phyloP scores from a whole-genome alignment of 2,888 invertebrate species.

The Leucophenga montana region DNA sequence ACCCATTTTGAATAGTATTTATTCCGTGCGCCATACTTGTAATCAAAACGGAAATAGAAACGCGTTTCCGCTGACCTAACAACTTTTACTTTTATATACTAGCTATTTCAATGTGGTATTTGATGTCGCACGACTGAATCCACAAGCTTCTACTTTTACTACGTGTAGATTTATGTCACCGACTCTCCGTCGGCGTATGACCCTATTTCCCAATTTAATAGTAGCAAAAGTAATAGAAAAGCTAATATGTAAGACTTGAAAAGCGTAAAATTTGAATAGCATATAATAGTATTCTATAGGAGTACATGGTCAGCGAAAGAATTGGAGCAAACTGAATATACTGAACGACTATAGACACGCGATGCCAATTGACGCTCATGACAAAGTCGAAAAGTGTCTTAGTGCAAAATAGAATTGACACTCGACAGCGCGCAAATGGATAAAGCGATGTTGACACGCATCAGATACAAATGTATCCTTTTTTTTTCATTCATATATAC shows the following conservation, averaged over 20 bases:
- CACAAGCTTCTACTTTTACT: too few relatives aligned
- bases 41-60: conserved; percentile 56
- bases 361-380: neutral
- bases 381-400: conserved; percentile 3
- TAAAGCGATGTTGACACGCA: conserved; percentile 19
- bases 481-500: neutral
- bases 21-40: conserved; percentile 41
- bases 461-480: neutral
- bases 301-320: too few relatives aligned
- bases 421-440: conserved; percentile 8
- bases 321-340: too few relatives aligned
- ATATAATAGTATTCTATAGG: too few relatives aligned
- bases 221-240: neutral
- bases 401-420: conserved; percentile 9
- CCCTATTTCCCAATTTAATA: neutral
- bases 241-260: too few relatives aligned
- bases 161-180: too few relatives aligned
- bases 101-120: too few relatives aligned
- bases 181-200: neutral
- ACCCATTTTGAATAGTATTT: neutral
- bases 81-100: conserved; percentile 10
- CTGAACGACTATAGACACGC: neutral
- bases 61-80: conserved; percentile 52
- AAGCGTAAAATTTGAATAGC: too few relatives aligned
- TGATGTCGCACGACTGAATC: too few relatives aligned